phyloP scores from a whole-genome alignment of 2,797 vertebrate species.

The Apogon talboti region DNA sequence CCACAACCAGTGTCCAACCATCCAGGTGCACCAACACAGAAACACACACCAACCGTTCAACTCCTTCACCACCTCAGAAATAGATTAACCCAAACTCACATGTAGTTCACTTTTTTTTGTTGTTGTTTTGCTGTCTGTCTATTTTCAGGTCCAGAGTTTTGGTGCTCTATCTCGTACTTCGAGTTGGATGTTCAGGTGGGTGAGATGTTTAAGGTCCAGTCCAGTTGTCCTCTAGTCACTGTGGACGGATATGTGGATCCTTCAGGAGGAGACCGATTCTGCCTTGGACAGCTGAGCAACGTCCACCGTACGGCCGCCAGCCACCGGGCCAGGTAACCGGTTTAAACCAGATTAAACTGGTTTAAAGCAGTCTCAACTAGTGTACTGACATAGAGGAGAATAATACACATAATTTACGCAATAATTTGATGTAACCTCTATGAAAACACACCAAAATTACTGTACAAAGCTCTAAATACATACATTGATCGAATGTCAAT shows the following conservation, averaged over 20 bases:
- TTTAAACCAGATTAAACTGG: no score
- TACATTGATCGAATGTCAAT: no score
- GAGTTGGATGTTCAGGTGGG: constrained; percentile 82
- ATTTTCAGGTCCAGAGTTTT: constrained; percentile 81
- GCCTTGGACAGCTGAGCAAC: constrained; percentile 82
- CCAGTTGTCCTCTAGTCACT: constrained; percentile 78
- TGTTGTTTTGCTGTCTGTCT: background rate
- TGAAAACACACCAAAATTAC: no score
- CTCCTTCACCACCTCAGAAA: background rate
- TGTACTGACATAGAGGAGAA: no score
- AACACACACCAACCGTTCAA: background rate
- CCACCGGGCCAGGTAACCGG: constrained; percentile 73
- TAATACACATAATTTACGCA: no score
- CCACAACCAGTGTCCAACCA: constrained; percentile 72
- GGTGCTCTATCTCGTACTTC: constrained; percentile 83
- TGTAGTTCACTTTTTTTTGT: background rate
- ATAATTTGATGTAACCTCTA: no score
- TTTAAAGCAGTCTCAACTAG: no score
- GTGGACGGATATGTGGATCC: constrained; percentile 83
- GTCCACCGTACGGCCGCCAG: constrained; percentile 77
- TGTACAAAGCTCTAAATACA: no score
- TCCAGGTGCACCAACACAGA: constrained; percentile 53
- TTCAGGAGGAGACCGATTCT: constrained; percentile 81
- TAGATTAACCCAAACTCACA: no score
- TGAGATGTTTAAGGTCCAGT: constrained; percentile 82